These are phyloP conservation scores for Dioctria linearis DNA, from an alignment of 2,888 invertebrate species.

Conservation along the genomic window DNA sequence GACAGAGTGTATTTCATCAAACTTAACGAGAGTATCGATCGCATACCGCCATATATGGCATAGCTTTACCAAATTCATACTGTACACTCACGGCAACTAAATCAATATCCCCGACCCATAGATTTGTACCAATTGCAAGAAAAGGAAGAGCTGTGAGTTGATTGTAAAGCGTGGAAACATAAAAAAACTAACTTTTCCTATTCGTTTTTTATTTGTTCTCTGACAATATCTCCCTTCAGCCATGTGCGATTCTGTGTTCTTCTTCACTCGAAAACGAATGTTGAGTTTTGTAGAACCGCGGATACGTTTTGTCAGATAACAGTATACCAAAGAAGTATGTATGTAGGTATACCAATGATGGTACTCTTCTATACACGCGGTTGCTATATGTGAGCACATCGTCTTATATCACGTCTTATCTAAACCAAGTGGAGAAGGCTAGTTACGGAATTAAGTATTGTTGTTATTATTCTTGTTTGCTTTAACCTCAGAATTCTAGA, in stretches of 20 bases:
- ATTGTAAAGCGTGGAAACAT: constrained; percentile 15
- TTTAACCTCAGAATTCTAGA: constrained; percentile 27
- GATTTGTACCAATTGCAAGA: not conserved
- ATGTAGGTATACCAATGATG: not conserved
- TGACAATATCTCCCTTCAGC: constrained; percentile 18
- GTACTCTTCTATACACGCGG: constrained; percentile 17
- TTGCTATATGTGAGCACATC: constrained; percentile 27
- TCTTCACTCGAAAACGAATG: constrained; percentile 45
- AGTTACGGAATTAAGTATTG: constrained; percentile 52
- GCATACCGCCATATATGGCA: constrained; percentile 24
- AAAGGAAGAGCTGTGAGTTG: not conserved
- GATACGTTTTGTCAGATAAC: constrained; percentile 49
- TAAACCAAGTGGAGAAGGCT: constrained; percentile 19
- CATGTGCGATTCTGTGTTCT: constrained; percentile 32
- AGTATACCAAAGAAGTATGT: constrained; percentile 21
- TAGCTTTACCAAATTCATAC: constrained; percentile 31
- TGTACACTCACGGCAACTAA: constrained; percentile 31
- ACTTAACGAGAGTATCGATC: constrained; percentile 43
- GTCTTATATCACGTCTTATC: constrained; percentile 47
- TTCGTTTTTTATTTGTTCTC: constrained; percentile 4
- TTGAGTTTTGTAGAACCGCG: constrained; percentile 43
- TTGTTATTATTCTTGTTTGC: constrained; percentile 48
- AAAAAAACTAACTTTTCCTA: constrained; percentile 12
- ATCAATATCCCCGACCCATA: constrained; percentile 26
- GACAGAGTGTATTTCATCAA: constrained; percentile 20